These are phyloP conservation scores for Cotesia congregata DNA, from an alignment of 2,888 invertebrate species.

Conservation along the genomic window DNA sequence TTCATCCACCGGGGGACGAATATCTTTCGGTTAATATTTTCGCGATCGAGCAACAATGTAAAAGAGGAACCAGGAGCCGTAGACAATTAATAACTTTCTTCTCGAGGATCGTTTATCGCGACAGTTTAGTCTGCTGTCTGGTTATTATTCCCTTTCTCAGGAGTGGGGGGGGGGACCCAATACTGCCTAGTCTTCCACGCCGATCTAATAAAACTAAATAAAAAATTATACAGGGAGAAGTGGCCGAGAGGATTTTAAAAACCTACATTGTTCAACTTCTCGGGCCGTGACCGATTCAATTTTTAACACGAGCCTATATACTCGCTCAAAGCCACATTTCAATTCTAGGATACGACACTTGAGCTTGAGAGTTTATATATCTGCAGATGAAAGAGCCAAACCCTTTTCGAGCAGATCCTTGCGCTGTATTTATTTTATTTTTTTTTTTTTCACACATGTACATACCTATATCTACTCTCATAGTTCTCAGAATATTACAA, in stretches of 20 bases:
- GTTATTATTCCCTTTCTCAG: conserved; percentile 42
- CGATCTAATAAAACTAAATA: conserved; percentile 36
- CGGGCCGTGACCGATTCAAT: conserved; percentile 69
- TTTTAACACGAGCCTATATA: conserved; percentile 61
- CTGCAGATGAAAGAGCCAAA: conserved; percentile 11
- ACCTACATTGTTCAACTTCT: conserved; percentile 60
- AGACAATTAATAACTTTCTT: conserved; percentile 69
- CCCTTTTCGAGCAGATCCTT: conserved; percentile 21
- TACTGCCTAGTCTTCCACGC: conserved; percentile 20
- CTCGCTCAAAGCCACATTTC: conserved; percentile 43
- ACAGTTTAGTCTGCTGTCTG: conserved; percentile 63
- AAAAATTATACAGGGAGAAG: conserved; percentile 38
- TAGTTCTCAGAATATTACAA: conserved; percentile 39
- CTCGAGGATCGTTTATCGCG: conserved; percentile 69
- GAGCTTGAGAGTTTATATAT: conserved; percentile 20
- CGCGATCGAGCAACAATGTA: conserved; percentile 62
- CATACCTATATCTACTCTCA: conserved; percentile 23
- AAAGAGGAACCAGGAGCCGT: conserved; percentile 56
- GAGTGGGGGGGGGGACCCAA: conserved; percentile 37
- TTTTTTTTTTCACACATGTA: conserved; percentile 8
- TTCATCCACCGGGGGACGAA: conserved; percentile 46
- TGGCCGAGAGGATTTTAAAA: conserved; percentile 33
- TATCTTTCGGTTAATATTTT: conserved; percentile 65
- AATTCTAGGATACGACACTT: conserved; percentile 43
- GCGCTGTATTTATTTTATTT: conserved; percentile 1